Percentiles rank a stretch among this genome's conserved stretches.
phyloP scores from a whole-genome alignment of 2,797 vertebrate species.

The Neosilurus hyrtlii region DNA sequence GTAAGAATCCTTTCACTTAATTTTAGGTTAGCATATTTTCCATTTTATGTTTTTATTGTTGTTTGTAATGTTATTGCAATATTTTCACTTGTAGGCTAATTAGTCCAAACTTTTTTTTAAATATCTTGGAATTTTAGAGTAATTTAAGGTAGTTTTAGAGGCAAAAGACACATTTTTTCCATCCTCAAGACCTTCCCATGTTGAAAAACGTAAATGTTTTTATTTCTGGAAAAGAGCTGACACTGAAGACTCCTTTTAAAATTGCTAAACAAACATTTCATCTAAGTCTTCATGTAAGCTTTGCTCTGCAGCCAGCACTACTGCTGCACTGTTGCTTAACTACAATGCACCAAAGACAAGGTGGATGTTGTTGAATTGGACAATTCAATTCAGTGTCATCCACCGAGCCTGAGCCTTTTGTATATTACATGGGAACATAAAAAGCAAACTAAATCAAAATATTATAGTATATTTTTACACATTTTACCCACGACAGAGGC shows the following conservation, averaged over 20 bases:
- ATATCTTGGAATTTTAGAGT: background rate
- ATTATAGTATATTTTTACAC: no score
- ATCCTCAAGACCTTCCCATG: background rate
- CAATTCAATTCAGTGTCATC: no score
- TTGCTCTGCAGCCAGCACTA: background rate
- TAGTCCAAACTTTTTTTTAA: background rate
- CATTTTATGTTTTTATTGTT: background rate
- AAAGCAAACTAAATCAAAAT: no score
- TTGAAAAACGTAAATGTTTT: background rate
- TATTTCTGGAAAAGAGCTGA: background rate
- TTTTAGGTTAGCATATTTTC: background rate
- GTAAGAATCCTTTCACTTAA: background rate
- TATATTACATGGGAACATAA: no score
- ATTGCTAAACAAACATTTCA: background rate
- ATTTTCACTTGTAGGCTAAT: background rate
- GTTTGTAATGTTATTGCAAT: background rate
- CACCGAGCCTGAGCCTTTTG: no score
- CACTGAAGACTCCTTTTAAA: background rate
- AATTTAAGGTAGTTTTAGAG: background rate
- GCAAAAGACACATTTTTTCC: background rate
- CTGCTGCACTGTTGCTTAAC: no score
- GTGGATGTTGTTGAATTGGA: no score
- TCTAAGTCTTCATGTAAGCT: background rate
- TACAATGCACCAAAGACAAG: no score
- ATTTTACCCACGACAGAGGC: no score